Evolutionary conservation across 1,140 invertebrate genomes (phyloP), one percentile per base, ranked within the genome.

Genomic region (Piezodorus guildinii): DNA sequence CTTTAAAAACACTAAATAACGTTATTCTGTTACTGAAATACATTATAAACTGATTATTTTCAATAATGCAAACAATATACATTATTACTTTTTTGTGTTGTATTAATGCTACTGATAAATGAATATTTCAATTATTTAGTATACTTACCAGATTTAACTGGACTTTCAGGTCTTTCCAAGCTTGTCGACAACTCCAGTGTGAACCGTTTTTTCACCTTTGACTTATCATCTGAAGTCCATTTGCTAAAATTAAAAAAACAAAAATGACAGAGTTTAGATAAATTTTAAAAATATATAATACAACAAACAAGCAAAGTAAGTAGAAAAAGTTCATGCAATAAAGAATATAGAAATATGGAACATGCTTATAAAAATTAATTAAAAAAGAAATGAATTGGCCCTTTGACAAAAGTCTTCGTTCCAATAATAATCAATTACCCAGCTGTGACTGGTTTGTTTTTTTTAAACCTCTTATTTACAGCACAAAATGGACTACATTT

Each of bases 141-240:
- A 8, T 46, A 63, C 9, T 52, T 56, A 63, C 65, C 60, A 60
- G 65, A 34, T 45, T 60, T 43, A 9, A 58, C 16, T 21, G 63
- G 60, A 45, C 27, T 52, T 39, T 60, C 54, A 8, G 63, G 34
- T 25, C 63, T 54, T 59, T 67, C 68, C 23, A 68, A 60, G 66
- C 70, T 66, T 46, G 72, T 69, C 1, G 79, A 78, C 70, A 86
- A 83, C 66, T 87, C 84, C 59, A 87, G 74, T 30, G 81, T 85
- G 70, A 86, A 84, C n/a, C 78, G 79, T 72, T 81, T 85, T 72
- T 82, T 84, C 68, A 79, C 79, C 64, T 80, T 77, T 65, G 78
- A 77, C 70, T 81, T 79, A 52, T 86, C 83, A 59, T 86, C 84
- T 27, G 82, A 79, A 23, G 79, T 78, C 82, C 83, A 86, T 44